Evolutionary conservation across 2,797 vertebrate species (phyloP).

Genomic region (Sebastes iracundus): DNA sequence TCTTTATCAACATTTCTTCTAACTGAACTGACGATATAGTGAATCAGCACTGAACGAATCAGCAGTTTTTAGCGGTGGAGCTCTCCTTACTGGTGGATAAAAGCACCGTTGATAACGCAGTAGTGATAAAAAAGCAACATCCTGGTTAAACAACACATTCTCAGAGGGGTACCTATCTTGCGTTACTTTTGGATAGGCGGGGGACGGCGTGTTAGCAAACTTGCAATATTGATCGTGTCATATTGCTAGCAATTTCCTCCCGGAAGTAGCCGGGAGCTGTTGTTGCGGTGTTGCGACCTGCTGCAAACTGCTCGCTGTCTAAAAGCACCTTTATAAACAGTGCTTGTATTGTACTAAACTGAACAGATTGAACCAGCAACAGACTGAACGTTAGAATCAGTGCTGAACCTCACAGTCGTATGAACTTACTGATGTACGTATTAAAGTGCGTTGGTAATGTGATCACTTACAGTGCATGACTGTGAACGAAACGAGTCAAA

Average conservation of each 20-base stretch:
- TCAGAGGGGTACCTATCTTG: too few relatives aligned
- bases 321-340: background rate
- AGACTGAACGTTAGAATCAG: background rate
- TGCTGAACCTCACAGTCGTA: background rate
- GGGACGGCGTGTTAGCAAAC: background rate
- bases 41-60: background rate
- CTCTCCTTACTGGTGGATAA: background rate
- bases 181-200: too few relatives aligned
- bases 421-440: background rate
- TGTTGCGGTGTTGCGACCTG: background rate
- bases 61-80: background rate
- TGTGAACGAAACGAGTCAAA: background rate
- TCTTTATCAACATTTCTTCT: background rate
- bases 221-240: background rate
- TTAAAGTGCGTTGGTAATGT: background rate
- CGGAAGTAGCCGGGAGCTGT: background rate
- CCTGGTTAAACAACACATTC: background rate
- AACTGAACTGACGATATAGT: background rate
- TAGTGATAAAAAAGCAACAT: background rate
- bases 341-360: background rate
- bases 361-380: background rate
- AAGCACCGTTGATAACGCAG: background rate
- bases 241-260: background rate
- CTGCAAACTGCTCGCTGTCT: background rate
- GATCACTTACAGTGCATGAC: background rate